These are phyloP conservation scores for Echinops telfairi DNA, from an alignment of 2,113 vertebrate genomes.

Conservation along the genomic window DNA sequence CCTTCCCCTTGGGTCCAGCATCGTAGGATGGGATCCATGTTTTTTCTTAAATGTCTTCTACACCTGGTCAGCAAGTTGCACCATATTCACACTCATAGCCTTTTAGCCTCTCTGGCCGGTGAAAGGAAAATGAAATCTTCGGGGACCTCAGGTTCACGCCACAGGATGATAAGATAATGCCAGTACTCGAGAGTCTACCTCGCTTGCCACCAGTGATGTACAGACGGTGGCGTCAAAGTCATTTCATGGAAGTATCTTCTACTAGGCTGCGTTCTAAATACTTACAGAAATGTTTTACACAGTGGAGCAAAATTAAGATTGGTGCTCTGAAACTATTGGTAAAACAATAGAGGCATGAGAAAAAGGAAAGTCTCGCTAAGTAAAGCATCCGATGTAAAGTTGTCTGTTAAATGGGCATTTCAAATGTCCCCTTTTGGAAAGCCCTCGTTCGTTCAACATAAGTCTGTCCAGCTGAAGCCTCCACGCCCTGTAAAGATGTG, in stretches of 20 bases:
- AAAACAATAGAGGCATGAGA: conserved; percentile 79
- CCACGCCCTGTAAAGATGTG: not conserved
- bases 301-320: conserved; percentile 41
- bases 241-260: conserved; percentile 70
- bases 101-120: too few relatives aligned
- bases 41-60: conserved; percentile 16
- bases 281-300: conserved; percentile 39
- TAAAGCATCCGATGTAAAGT: conserved; percentile 30
- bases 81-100: not conserved
- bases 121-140: conserved; percentile 37
- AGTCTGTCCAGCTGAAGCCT: conserved; percentile 43
- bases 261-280: conserved; percentile 70
- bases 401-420: conserved; percentile 15
- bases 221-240: conserved; percentile 46
- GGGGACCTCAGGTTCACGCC: conserved; percentile 42
- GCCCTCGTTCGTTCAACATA: not conserved
- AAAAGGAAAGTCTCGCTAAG: too few relatives aligned
- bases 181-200: conserved; percentile 44
- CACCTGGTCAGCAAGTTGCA: conserved; percentile 34
- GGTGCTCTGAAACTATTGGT: conserved; percentile 58
- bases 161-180: conserved; percentile 36
- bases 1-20: conserved; percentile 52
- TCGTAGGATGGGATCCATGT: conserved; percentile 24
- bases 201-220: conserved; percentile 45
- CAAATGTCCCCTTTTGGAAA: not conserved